A percentile compares a stretch with the other conserved stretches of the same genome.
phyloP scores from a whole-genome alignment of 2,113 vertebrate species.

The Coregonus clupeaformis region DNA sequence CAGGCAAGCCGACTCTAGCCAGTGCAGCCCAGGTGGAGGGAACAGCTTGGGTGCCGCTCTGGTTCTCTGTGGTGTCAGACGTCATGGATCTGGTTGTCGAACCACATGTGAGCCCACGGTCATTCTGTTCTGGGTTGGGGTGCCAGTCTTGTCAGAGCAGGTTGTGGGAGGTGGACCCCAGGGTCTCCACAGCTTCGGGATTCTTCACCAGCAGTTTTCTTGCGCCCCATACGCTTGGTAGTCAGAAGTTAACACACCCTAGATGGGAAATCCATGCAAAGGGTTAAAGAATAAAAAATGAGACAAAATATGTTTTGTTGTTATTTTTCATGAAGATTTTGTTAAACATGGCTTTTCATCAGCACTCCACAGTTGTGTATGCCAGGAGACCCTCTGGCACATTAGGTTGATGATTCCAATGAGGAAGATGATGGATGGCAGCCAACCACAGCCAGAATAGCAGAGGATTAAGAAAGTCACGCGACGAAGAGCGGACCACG shows the following conservation, averaged over 20 bases:
- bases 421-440: constrained; percentile 93
- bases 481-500: constrained; percentile 87
- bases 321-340: background rate
- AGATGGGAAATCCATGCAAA: background rate
- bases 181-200: constrained; percentile 90
- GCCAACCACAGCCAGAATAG: constrained; percentile 91
- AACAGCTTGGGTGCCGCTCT: constrained; percentile 82
- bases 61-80: constrained; percentile 91
- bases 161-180: constrained; percentile 94
- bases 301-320: background rate
- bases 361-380: constrained; percentile 83
- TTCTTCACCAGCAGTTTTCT: constrained; percentile 98
- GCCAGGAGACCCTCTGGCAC: constrained; percentile 87
- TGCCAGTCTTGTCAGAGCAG: constrained; percentile 94
- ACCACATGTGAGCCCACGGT: constrained; percentile 97
- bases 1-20: constrained; percentile 83
- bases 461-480: constrained; percentile 89
- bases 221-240: constrained; percentile 91
- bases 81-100: constrained; percentile 95
- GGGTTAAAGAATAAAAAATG: background rate
- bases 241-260: constrained; percentile 80
- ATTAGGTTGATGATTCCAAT: constrained; percentile 94
- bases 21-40: constrained; percentile 81
- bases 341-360: background rate
- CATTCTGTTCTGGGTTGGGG: constrained; percentile 95